Evolutionary conservation across 35 echinoderm and acorn worm species (phyloP), one percentile per base, ranked within the genome.

Genomic region (Apostichopus japonicus): DNA sequence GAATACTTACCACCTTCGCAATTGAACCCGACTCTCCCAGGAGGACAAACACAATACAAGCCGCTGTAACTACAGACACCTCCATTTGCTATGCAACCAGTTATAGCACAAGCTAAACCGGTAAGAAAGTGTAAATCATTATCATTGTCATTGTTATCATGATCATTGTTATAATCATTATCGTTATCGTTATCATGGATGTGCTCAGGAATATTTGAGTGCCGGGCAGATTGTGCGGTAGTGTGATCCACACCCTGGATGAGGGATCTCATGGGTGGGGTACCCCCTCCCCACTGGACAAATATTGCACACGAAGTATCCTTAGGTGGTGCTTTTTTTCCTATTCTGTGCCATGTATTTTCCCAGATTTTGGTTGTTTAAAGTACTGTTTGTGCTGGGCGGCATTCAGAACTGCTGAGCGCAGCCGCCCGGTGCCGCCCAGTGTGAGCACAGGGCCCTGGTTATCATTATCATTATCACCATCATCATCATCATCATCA

Each of bases 11-110:
- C 56, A 57, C 1, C 7, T 3, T 24, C 56, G 57, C 81, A 84
- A 1, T 23, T 24, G 23, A 23, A 11, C 8, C 81, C 81, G 23
- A 84, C 81, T 16, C 56, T 84, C 13, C 81, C 81, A n/a, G 81
- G 81, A 59, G 81, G 81, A 24, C 81, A 84, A 5, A 84, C 53
- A 51, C 81, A 84, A 57, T 84, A 58, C 5, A 16, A 15, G 51
- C 54, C 81, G 24, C 54, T 58, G 55, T 84, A 19, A 58, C 56
- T 84, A 59, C 81, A 84, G 9, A 84, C 81, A 10, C 81, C 55
- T n/a, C 81, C 81, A 9, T 24, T 84, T 62, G 13, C 81, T 55
- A n/a, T 21, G 21, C 81, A 84, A 16, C 6, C 24, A 2, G 81
- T 3, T 44, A 44, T 44, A 57, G 8, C 81, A 57, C 81, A 84